Evolutionary conservation across 2,888 invertebrate species (phyloP), one percentile per base, ranked within the genome.

Genomic region (Drosophila histrio): DNA sequence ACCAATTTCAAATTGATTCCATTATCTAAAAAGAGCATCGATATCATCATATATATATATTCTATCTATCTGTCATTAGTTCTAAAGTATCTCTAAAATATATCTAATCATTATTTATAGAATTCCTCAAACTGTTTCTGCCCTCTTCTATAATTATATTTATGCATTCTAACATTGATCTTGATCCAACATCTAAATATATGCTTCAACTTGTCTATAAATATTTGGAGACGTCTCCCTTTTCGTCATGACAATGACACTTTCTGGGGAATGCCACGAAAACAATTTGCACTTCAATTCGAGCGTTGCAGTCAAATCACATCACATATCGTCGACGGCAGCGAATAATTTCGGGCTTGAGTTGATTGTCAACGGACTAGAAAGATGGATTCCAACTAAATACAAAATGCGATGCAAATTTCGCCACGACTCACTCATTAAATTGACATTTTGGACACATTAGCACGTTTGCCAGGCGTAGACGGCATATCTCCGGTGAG

Each of bases 291-390:
- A 75, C 60, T 72, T 75, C 50, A 67, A 8, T 26, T 76, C 43
- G 76, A 76, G 72, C 77, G 72, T 39, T 66, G 54, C 58, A 36
- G 24, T 38, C 47, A 68, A 63, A 46, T 57, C 53, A n/a, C 46
- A 49, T 36, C 32, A 44, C 30, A 56, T 26, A 30, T 38, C 17
- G 36, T 38, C 57, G 62, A 19, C 50, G 22, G 15, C 72, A 47
- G 44, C 71, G 69, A 66, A 73, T 84, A 79, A 84, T 87, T 84
- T 84, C 87, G 65, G 52, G 84, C 77, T 79, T 77, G 73, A 87
- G 38, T 87, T 73, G 64, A 68, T 26, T 54, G 68, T 13, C 58
- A 84, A 72, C 72, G 56, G 72, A 79, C 72, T 87, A 79, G 83
- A 83, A 87, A 81, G 76, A 50, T 41, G 72, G 61, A 61, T 77